These are phyloP conservation scores for Hypanus sabinus DNA, from an alignment of 2,113 vertebrate species.

Conservation along the genomic window DNA sequence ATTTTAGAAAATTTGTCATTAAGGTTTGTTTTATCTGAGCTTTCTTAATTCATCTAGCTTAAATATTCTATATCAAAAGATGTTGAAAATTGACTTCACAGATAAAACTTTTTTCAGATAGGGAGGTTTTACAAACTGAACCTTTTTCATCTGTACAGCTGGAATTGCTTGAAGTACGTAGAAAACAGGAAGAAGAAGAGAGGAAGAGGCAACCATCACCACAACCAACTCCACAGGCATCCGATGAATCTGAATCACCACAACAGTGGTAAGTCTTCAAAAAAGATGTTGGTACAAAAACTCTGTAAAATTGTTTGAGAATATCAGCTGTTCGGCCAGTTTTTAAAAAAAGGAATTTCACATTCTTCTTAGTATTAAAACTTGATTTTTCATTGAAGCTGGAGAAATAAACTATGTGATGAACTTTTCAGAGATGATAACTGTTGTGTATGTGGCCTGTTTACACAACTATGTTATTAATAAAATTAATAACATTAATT, in stretches of 20 bases:
- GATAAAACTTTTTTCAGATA: neutral
- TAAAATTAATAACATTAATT: too few species aligned
- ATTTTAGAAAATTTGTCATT: neutral
- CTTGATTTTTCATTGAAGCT: neutral
- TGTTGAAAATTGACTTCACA: neutral
- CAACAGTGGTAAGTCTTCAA: conserved; percentile 68
- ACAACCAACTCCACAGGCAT: conserved; percentile 57
- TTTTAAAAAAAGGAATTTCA: neutral
- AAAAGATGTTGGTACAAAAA: neutral
- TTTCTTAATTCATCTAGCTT: neutral
- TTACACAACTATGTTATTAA: too few species aligned
- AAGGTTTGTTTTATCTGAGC: neutral
- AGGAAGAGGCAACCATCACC: conserved; percentile 72
- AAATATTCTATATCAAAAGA: neutral
- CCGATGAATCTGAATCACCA: conserved; percentile 63
- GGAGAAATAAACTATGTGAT: neutral
- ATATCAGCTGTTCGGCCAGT: neutral
- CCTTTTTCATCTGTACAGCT: conserved; percentile 50
- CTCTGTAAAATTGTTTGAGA: neutral
- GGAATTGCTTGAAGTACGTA: conserved; percentile 90
- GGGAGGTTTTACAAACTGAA: neutral
- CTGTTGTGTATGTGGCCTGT: too few species aligned
- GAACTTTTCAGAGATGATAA: too few species aligned
- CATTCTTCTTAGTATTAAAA: neutral
- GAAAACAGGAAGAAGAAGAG: conserved; percentile 89